Conservation (phyloP, 1,140 invertebrate genomes). For the Drosophila bipectinata region DNA sequence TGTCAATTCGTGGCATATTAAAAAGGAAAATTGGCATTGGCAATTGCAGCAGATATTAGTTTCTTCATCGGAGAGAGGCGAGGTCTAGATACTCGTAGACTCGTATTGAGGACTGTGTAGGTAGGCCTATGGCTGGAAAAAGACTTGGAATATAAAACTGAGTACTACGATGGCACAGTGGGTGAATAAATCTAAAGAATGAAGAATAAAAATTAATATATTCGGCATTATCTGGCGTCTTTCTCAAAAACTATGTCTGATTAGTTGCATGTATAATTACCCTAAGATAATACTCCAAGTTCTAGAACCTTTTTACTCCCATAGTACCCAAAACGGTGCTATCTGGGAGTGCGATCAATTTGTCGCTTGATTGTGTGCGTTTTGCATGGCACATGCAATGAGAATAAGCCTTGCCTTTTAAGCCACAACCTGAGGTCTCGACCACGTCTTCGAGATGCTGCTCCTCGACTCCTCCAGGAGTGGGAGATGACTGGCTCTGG, state of each 20-base stretch:
- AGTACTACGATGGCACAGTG: slow-evolving; percentile 25
- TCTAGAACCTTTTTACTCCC: slow-evolving; percentile 5
- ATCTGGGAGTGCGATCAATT: slow-evolving; percentile 77
- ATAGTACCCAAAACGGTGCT: slow-evolving; percentile 47
- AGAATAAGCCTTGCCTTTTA: slow-evolving; percentile 54
- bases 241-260: too few species aligned
- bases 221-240: too few species aligned
- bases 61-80: slow-evolving; percentile 25
- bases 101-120: slow-evolving; percentile 22
- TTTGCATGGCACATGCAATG: slow-evolving; percentile 69
- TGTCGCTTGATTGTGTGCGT: slow-evolving; percentile 79
- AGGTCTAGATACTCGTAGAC: slow-evolving; percentile 2
- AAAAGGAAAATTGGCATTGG: slow-evolving; percentile 80
- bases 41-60: slow-evolving; percentile 77
- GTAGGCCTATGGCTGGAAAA: slow-evolving; percentile 39
- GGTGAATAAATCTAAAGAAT: background rate
- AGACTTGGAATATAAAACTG: background rate
- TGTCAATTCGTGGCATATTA: slow-evolving; percentile 81
- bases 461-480: background rate
- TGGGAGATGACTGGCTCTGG: slow-evolving; percentile 7
- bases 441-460: slow-evolving; percentile 18
- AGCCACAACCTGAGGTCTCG: slow-evolving; percentile 15
- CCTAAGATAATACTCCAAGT: background rate
- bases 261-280: background rate
- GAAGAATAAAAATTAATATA: too few species aligned